These are phyloP conservation scores for Poeciliopsis occidentalis DNA, from an alignment of 2,113 vertebrate species.

Conservation along the genomic window DNA sequence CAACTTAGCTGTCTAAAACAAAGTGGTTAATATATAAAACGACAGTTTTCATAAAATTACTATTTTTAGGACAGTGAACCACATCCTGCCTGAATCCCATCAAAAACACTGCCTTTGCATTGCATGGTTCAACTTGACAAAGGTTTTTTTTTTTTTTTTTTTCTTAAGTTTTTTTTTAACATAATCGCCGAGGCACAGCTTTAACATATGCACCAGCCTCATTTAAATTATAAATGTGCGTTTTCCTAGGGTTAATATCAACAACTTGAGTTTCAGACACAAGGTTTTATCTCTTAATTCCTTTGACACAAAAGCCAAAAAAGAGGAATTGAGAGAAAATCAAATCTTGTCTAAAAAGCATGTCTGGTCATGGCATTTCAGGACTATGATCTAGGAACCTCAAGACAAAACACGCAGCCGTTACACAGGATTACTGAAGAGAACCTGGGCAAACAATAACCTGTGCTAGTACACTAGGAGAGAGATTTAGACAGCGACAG, in stretches of 20 bases:
- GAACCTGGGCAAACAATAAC: conserved; percentile 75
- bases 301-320: conserved; percentile 61
- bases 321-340: conserved; percentile 46
- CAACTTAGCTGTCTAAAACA: conserved; percentile 27
- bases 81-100: conserved; percentile 63
- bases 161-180: conserved; percentile 34
- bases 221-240: conserved; percentile 44
- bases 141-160: background rate
- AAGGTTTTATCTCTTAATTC: conserved; percentile 68
- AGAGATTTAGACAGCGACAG: conserved; percentile 69
- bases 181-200: conserved; percentile 50
- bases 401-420: conserved; percentile 73
- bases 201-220: conserved; percentile 35
- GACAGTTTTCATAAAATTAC: conserved; percentile 49
- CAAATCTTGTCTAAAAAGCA: conserved; percentile 51
- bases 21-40: conserved; percentile 50
- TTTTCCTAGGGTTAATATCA: conserved; percentile 68
- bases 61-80: conserved; percentile 62
- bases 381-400: conserved; percentile 59
- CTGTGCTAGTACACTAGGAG: conserved; percentile 59
- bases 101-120: conserved; percentile 30
- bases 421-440: conserved; percentile 82
- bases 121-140: conserved; percentile 37
- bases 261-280: conserved; percentile 57
- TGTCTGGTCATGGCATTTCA: conserved; percentile 76